Conservation (phyloP, 2,113 vertebrate genomes). For the Empidonax alnorum region DNA sequence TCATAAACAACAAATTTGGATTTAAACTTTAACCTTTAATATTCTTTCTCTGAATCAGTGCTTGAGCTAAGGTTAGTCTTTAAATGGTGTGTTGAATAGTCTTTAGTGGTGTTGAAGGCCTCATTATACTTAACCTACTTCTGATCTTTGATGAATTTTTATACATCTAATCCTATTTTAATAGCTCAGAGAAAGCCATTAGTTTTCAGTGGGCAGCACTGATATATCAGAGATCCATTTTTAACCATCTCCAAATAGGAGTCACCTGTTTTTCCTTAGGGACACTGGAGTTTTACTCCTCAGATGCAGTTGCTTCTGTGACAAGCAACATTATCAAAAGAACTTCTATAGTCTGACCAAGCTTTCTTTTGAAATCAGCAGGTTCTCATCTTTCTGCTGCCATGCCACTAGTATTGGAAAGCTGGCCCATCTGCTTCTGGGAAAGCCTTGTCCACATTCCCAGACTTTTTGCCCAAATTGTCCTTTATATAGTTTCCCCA, state of each 20-base stretch:
- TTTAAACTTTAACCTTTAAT: neutral
- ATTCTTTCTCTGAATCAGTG: neutral
- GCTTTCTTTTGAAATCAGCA: neutral
- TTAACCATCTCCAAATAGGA: neutral
- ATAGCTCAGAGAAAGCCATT: neutral
- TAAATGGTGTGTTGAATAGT: neutral
- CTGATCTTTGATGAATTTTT: neutral
- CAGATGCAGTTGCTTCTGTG: neutral
- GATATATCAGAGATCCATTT: neutral
- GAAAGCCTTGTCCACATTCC: neutral
- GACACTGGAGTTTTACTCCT: neutral
- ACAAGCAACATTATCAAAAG: fast-evolving
- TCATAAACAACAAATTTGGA: neutral
- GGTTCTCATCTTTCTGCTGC: neutral
- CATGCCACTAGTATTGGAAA: neutral
- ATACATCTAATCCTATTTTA: neutral
- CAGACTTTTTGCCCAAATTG: neutral
- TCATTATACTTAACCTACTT: neutral
- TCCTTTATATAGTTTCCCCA: neutral
- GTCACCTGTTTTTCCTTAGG: neutral
- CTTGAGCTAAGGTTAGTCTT: neutral
- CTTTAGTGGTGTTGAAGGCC: neutral
- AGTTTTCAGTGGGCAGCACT: neutral
- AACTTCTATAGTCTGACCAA: neutral
- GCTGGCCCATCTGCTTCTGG: neutral